Evolutionary conservation across 2,888 invertebrate genomes (phyloP).

Genomic region (Noctua comes): DNA sequence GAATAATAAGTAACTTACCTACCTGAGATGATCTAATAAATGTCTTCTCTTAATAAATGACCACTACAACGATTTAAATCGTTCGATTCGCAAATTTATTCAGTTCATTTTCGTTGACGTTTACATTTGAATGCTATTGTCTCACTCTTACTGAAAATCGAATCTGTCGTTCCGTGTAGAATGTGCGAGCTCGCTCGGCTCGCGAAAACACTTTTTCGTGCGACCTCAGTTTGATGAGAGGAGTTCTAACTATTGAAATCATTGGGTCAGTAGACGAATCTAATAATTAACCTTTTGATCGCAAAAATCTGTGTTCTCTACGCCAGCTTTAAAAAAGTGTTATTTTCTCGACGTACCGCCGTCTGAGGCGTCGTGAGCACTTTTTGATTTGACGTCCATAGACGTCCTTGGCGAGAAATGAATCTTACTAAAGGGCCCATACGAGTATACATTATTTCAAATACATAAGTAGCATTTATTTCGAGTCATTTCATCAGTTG

Average conservation of each 20-base stretch:
- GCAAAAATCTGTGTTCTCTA: too few species aligned
- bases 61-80: not conserved
- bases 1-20: not conserved
- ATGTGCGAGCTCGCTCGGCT: not conserved
- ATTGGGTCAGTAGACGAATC: not conserved
- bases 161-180: not conserved
- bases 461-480: constrained; percentile 29
- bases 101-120: too few species aligned
- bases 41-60: not conserved
- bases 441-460: not conserved
- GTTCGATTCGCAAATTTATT: not conserved
- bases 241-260: not conserved
- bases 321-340: too few species aligned
- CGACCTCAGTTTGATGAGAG: not conserved
- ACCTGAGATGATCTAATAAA: not conserved
- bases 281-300: not conserved
- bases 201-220: not conserved
- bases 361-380: too few species aligned
- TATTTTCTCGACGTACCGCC: too few species aligned
- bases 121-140: not conserved
- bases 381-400: too few species aligned
- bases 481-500: constrained; percentile 15
- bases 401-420: not conserved
- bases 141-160: not conserved
- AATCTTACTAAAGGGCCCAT: not conserved